A percentile compares a stretch with the other conserved stretches of the same genome.
phyloP scores from a whole-genome alignment of 2,797 vertebrate genomes.

The Anolis apletophallus region DNA sequence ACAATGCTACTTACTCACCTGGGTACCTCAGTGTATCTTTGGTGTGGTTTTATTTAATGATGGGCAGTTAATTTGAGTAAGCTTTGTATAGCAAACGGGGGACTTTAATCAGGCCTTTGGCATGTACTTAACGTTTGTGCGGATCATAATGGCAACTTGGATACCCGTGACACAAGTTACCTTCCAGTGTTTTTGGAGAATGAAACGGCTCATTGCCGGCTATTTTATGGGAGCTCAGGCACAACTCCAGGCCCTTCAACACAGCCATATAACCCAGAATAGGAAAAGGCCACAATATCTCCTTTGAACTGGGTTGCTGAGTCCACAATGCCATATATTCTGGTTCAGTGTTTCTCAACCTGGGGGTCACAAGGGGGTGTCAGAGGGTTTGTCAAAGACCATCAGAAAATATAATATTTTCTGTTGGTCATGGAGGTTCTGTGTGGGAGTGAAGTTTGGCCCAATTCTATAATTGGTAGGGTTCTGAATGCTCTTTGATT shows the following conservation, averaged over 20 bases:
- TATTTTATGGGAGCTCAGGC: slow-evolving; percentile 2
- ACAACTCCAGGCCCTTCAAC: not conserved
- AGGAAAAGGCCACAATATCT: too few relatives aligned
- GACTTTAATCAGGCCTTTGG: slow-evolving; percentile 10
- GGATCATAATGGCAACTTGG: not conserved
- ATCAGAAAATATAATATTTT: too few relatives aligned
- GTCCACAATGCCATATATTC: too few relatives aligned
- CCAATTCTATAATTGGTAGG: too few relatives aligned
- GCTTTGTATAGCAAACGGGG: slow-evolving; percentile 6
- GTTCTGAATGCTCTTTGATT: too few relatives aligned
- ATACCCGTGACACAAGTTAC: not conserved
- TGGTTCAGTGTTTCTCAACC: too few relatives aligned
- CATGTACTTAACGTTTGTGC: not conserved
- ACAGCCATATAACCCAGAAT: too few relatives aligned
- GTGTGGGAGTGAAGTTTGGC: too few relatives aligned
- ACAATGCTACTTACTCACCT: not conserved
- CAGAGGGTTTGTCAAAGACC: too few relatives aligned
- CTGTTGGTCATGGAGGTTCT: too few relatives aligned
- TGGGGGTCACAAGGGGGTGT: too few relatives aligned
- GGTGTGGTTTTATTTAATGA: slow-evolving; percentile 21
- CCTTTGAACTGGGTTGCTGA: too few relatives aligned
- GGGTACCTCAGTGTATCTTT: not conserved
- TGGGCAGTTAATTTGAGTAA: slow-evolving; percentile 26
- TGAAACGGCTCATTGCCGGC: not conserved
- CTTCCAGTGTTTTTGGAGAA: not conserved